A percentile compares a stretch with the other conserved stretches of the same genome.
phyloP scores from a whole-genome alignment of 2,888 invertebrate species.

The Helicoverpa assulta region DNA sequence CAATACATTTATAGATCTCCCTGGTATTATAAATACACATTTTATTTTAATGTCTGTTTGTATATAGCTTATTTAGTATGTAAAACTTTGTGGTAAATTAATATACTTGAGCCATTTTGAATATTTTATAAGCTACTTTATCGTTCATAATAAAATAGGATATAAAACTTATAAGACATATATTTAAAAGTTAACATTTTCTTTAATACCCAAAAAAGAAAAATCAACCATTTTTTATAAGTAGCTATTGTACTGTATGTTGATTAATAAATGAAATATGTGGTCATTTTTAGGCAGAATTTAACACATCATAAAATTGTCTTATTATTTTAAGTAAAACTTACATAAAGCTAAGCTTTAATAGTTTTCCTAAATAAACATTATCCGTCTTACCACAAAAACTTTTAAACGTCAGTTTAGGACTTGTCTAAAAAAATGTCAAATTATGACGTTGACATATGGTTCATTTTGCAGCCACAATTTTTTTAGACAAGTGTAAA shows the following conservation, averaged over 20 bases:
- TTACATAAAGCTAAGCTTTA: not conserved
- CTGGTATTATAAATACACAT: conserved; percentile 7
- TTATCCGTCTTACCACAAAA: too few relatives aligned
- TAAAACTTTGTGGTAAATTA: not conserved
- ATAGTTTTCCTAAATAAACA: conserved; percentile 29
- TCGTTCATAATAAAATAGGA: not conserved
- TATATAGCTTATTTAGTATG: conserved; percentile 15
- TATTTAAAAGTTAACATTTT: not conserved
- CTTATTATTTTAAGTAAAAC: too few relatives aligned
- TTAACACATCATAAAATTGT: too few relatives aligned
- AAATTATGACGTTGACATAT: too few relatives aligned
- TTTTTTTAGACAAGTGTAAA: too few relatives aligned
- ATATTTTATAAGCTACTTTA: not conserved
- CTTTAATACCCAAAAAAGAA: not conserved
- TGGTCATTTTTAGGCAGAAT: too few relatives aligned
- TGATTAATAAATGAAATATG: too few relatives aligned
- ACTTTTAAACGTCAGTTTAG: too few relatives aligned
- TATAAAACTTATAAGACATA: not conserved
- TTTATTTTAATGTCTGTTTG: not conserved
- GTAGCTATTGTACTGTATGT: not conserved
- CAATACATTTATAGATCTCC: conserved; percentile 28
- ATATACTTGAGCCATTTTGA: not conserved
- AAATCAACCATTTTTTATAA: not conserved
- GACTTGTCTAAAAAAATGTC: too few relatives aligned
- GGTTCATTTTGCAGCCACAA: too few relatives aligned